Conservation (phyloP, 2,888 invertebrate species). For the Orthosia gracilis region DNA sequence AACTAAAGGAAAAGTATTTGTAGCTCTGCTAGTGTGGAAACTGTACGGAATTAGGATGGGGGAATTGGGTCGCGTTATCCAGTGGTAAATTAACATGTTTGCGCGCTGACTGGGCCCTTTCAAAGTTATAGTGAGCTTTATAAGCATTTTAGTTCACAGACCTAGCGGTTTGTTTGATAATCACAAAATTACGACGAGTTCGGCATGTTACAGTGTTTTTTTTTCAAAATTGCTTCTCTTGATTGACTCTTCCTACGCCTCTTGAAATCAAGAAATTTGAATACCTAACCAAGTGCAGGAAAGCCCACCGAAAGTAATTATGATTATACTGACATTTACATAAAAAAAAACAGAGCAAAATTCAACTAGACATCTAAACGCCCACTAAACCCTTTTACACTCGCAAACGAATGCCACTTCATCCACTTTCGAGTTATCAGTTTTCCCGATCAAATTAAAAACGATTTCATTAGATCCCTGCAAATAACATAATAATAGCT, state of each 20-base stretch:
- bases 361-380: slow-evolving; percentile 14
- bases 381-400: slow-evolving; percentile 16
- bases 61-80: slow-evolving; percentile 82
- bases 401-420: slow-evolving; percentile 23
- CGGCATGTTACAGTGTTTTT: slow-evolving; percentile 4
- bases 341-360: slow-evolving; percentile 5
- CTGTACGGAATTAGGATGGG: slow-evolving; percentile 82
- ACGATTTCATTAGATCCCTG: slow-evolving; percentile 30
- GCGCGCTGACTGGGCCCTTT: slow-evolving; percentile 71
- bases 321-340: background rate
- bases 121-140: slow-evolving; percentile 68
- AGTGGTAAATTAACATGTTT: slow-evolving; percentile 82
- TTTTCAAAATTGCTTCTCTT: background rate
- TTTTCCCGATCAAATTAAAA: slow-evolving; percentile 39
- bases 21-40: slow-evolving; percentile 84
- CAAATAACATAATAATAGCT: slow-evolving; percentile 38
- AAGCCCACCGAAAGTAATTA: background rate
- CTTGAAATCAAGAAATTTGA: background rate
- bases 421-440: slow-evolving; percentile 32
- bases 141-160: slow-evolving; percentile 66
- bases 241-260: background rate
- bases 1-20: slow-evolving; percentile 90
- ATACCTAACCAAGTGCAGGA: too few relatives aligned
- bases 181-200: slow-evolving; percentile 50
- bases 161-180: slow-evolving; percentile 62